Conservation (phyloP, 2,113 vertebrate species). For the Oxyura jamaicensis region DNA sequence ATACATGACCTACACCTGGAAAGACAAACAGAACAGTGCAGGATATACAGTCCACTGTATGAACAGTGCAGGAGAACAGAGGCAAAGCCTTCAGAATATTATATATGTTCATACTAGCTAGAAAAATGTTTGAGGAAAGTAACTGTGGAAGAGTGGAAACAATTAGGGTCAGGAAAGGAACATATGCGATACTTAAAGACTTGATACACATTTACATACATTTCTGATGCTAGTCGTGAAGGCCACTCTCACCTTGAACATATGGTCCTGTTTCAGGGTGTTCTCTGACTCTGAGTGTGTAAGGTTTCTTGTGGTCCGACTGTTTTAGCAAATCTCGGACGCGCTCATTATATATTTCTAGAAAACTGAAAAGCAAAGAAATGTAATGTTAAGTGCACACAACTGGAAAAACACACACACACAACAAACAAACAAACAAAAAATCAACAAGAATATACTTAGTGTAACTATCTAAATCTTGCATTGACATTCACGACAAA, state of each 20-base stretch:
- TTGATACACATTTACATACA: background rate
- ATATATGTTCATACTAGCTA: background rate
- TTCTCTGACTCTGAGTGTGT: conserved; percentile 72
- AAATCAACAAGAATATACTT: background rate
- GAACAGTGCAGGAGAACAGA: background rate
- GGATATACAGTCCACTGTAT: background rate
- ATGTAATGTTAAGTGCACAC: background rate
- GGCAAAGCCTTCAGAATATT: background rate
- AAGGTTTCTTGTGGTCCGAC: conserved; percentile 84
- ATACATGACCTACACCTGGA: background rate
- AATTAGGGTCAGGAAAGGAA: background rate
- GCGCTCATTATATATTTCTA: conserved; percentile 98
- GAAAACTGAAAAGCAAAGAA: conserved; percentile 80
- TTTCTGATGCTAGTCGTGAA: background rate
- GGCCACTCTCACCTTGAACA: conserved; percentile 87
- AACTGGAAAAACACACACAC: background rate
- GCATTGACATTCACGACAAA: background rate
- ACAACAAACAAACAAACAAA: background rate
- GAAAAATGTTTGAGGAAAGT: background rate
- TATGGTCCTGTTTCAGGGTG: conserved; percentile 93
- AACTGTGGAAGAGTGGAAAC: background rate
- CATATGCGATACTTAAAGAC: background rate
- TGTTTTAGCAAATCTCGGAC: conserved; percentile 89
- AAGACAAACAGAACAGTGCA: background rate
- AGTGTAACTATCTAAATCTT: background rate